Evolutionary conservation across 35 echinoderm and acorn worm species (phyloP), one percentile per base, ranked within the genome.

Genomic region (Acanthaster planci): DNA sequence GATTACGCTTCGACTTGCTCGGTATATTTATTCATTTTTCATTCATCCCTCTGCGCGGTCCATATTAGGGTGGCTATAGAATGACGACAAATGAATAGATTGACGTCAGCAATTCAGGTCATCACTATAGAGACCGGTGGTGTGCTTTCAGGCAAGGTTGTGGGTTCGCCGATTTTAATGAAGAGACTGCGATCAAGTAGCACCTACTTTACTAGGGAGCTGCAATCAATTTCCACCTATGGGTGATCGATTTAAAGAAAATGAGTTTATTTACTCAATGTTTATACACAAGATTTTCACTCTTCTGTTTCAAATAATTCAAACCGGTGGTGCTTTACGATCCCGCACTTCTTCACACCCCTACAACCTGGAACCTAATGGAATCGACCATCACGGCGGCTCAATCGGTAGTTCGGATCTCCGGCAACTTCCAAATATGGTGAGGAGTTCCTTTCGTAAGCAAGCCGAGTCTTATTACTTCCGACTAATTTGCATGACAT

Each of bases 1-100:
- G 81, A 16, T 60, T 83, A 58, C 53, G 52, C 56, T 29, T 60
- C 30, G 29, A 38, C 53, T 60, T 37, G 67, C 39, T 60, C 68
- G 80, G 57, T 82, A 89, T 89, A 85, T 89, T 83, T 89, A 83
- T 82, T 81, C 80, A 54, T 44, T 79, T 77, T 86, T 90, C 89
- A 90, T 90, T 90, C 89, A 90, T 90, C 31, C 59, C 54, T 55
- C 40, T 42, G 8, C 27, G 37, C 64, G 14, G 50, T 47, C 89
- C 89, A 85, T 79, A 90, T 90, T 85, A 80, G 89, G 89, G 83
- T n/a, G 23, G 79, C 26, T 72, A 60, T 85, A 40, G 77, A 83
- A 90, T 83, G 89, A 34, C 84, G 84, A 36, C 53, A 57, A 39
- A 56, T 35, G 68, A 67, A 77, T 76, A 51, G 37, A 90, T 90